phyloP scores from a whole-genome alignment of 2,113 vertebrate genomes.

The Lophochroa leadbeateri region DNA sequence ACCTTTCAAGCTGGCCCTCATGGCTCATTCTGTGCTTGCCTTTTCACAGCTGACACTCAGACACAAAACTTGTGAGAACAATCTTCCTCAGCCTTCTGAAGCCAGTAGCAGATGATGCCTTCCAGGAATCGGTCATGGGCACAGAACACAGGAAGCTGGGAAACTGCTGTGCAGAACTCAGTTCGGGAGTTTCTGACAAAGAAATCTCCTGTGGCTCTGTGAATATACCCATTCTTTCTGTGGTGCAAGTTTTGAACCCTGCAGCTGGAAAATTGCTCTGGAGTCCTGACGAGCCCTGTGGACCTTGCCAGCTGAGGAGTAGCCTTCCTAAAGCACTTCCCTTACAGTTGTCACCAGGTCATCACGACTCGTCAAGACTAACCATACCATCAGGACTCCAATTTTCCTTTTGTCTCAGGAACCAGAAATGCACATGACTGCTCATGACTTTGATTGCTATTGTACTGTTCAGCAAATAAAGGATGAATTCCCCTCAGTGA shows the following conservation, averaged over 20 bases:
- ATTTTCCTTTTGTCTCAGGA: background rate
- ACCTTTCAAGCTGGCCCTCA: background rate
- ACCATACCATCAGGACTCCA: accelerated
- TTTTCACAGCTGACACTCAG: background rate
- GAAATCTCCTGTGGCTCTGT: background rate
- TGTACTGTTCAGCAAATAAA: background rate
- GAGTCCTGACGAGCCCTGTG: background rate
- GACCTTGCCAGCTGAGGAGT: background rate
- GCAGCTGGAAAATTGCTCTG: background rate
- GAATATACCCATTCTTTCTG: accelerated
- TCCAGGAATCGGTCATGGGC: background rate
- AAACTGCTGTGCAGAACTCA: background rate
- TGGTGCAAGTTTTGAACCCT: background rate
- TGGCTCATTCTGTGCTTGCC: accelerated
- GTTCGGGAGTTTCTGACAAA: background rate
- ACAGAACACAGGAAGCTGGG: accelerated
- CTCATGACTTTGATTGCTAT: background rate
- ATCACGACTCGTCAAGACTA: accelerated
- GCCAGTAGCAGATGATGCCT: accelerated
- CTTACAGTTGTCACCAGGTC: background rate
- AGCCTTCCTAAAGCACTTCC: background rate
- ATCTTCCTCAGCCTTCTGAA: background rate
- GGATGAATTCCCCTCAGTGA: background rate
- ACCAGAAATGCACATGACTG: background rate
- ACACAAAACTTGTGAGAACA: accelerated